Base-by-base conservation (phyloP, 1,140 invertebrate genomes). In the Sitophilus oryzae region DNA sequence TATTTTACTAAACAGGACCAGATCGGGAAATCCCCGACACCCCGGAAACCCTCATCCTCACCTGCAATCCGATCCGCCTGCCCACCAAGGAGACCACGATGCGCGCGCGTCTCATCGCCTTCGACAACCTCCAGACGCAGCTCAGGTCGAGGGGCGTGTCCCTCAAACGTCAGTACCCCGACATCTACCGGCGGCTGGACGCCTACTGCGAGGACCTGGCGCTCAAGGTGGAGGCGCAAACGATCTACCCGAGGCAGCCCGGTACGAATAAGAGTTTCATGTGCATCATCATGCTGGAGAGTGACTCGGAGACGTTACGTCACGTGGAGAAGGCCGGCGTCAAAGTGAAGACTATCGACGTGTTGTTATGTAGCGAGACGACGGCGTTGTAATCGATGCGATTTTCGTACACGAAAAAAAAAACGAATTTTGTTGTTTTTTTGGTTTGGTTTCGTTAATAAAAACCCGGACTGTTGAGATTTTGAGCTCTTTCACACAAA, bases 201-300 rank as follows among this genome's bases (percentile, higher is more conserved):
- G 81, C 82, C 16, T 96, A 91, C 66, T 89, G 91, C 1, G 88
- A 91, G 54, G 85, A 85, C 1, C 80, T 81, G 11, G 82, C 82
- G 51, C 84, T 89, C 58, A 82, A 84, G 60, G 93, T 94, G 66
- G 82, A 86, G n/a, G 90, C 91, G 1, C 83, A 93, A 49, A 93
- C 90, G 1, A 83, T 96, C 56, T 91, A 92, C 66, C 91, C 91
- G 0, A 77, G 82, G 22, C 89, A 95, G 67, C 77, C 80, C 34
- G 76, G 76, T 1, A 89, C 86, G 6, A 90, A 89, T 0, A 85
- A 85, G 69, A 85, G 83, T 46, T 94, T 95, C 70, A 88, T 93
- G 78, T 94, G 91, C 73, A 85, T 95, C 40, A 93, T 96, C 30
- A 91, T 94, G 85, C 86, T 91, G 9, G 89, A 93, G 61, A 80